Conservation (phyloP, 1,140 invertebrate species). For the Aphelinus certus region DNA sequence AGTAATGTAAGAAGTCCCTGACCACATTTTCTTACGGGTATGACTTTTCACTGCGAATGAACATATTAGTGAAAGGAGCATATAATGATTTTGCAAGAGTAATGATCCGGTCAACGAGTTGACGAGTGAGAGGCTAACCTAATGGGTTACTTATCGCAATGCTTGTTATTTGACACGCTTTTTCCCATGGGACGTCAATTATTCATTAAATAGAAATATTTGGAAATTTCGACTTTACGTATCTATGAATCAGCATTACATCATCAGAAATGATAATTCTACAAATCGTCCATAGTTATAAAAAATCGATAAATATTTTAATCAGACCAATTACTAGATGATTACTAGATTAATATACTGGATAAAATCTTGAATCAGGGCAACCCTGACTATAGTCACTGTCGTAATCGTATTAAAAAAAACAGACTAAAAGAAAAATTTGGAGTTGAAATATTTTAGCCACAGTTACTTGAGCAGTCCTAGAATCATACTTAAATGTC, state of each 20-base stretch:
- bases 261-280: no score
- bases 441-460: not conserved
- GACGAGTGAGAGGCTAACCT: not conserved
- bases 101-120: not conserved
- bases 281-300: no score
- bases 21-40: constrained; percentile 32
- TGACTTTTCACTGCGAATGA: no score
- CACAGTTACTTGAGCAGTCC: constrained; percentile 39
- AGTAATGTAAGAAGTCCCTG: not conserved
- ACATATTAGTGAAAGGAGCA: not conserved
- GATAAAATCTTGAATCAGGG: not conserved
- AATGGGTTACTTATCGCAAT: no score
- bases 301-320: no score
- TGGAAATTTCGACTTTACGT: no score
- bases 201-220: no score
- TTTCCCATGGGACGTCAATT: no score
- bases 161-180: no score
- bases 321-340: no score
- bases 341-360: no score
- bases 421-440: not conserved
- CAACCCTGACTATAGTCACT: not conserved
- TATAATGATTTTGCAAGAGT: not conserved
- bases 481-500: constrained; percentile 61
- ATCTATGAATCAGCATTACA: no score
- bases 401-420: not conserved